Conservation (phyloP, 2,888 invertebrate genomes). For the Andrena dorsata region DNA sequence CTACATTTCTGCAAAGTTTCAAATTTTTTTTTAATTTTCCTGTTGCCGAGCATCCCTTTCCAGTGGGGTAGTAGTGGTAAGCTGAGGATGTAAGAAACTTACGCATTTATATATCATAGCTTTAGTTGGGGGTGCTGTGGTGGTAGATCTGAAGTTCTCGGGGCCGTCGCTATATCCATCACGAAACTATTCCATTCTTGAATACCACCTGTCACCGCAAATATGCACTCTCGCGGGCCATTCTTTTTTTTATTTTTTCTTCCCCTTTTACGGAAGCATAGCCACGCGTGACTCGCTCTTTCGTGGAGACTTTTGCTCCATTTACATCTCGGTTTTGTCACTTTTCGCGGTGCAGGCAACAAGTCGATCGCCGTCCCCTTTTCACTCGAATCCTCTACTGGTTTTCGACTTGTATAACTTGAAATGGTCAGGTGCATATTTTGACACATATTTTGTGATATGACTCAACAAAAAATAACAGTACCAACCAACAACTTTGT, state of each 20-base stretch:
- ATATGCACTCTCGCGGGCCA: conserved; percentile 1
- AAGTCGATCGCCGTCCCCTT: conserved; percentile 11
- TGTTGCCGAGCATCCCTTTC: too few relatives aligned
- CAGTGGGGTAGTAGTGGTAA: neutral
- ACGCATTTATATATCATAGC: neutral
- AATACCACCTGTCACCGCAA: conserved; percentile 15
- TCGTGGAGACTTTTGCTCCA: neutral
- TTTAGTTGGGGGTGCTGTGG: neutral
- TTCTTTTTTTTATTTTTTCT: neutral
- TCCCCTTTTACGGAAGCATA: neutral
- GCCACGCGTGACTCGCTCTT: conserved; percentile 5
- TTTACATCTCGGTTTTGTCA: neutral
- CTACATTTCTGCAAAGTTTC: too few relatives aligned
- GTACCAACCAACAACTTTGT: too few relatives aligned
- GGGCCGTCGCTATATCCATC: neutral
- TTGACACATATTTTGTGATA: too few relatives aligned
- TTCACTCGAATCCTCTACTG: neutral
- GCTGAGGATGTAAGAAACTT: neutral
- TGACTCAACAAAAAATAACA: too few relatives aligned
- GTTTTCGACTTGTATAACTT: too few relatives aligned
- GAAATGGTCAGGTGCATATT: too few relatives aligned
- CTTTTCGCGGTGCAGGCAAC: conserved; percentile 25
- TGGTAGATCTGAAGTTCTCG: neutral
- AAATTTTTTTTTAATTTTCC: too few relatives aligned
- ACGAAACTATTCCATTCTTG: neutral